Evolutionary conservation across 2,888 invertebrate species (phyloP), one percentile per base, ranked within the genome.

Genomic region (Enchytraeus crypticus): DNA sequence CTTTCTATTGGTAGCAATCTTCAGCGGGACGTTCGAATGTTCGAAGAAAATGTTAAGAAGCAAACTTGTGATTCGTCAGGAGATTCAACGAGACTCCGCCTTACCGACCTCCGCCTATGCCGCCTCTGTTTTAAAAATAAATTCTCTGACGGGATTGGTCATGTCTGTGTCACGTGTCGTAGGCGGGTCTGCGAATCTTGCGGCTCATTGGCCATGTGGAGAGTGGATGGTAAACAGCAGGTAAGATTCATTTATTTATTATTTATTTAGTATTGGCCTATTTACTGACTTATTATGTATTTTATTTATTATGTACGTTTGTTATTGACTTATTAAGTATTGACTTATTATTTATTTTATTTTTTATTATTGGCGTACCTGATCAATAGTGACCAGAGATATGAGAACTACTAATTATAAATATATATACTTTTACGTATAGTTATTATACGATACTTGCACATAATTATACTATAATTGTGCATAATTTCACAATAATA

Each of bases 121-220:
- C 66, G 73, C n/a, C 67, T 77, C 29, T 77, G 77, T 64, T 74
- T 69, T 68, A 72, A 71, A 64, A 73, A 71, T 14, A 74, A 74
- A 62, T 75, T 77, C 62, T 70, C 72, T 5, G 75, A 74, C 47
- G 74, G 74, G 2, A 71, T 74, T 18, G 77, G 74, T 0, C 69
- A 73, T 18, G 68, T 71, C 4, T 77, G 77, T 61, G 62, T 66
- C 45, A 72, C 72, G 55, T 77, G 77, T 57, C 70, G 73, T 27
- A 72, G 73, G 45, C 68, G 75, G 3, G 75, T 77, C 5, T 77
- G 77, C 61, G 68, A 68, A 46, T 64, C 68, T 21, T 77, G 77
- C 61, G 75, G 77, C 11, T 70, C 70, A 4, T 45, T 60, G 23
- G 34, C 32, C 43, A 23, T 32, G 26, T 38, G 55, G 55, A 32